phyloP scores from a whole-genome alignment of 2,797 vertebrate genomes.

The Lates japonicus region DNA sequence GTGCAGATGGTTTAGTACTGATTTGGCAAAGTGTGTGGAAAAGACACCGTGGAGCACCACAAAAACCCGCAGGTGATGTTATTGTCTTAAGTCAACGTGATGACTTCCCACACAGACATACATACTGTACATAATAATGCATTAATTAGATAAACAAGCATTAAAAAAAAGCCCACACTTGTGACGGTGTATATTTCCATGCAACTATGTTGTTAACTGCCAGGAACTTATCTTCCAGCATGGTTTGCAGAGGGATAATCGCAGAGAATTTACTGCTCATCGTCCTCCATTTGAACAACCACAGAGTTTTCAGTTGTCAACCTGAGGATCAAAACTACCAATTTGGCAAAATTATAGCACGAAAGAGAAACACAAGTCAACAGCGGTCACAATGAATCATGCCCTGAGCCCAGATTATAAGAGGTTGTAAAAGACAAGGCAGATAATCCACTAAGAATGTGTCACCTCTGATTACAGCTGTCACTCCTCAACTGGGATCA shows the following conservation, averaged over 20 bases:
- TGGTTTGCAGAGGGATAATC: conserved; percentile 68
- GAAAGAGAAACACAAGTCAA: conserved; percentile 65
- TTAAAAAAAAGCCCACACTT: conserved; percentile 6
- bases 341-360: conserved; percentile 72
- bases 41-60: conserved; percentile 48
- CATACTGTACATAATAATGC: conserved; percentile 18
- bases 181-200: conserved; percentile 14
- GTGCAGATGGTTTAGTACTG: conserved; percentile 43
- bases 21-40: conserved; percentile 67
- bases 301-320: conserved; percentile 73
- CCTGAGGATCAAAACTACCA: conserved; percentile 75
- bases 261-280: conserved; percentile 68
- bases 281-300: conserved; percentile 62
- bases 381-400: conserved; percentile 69
- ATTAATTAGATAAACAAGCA: conserved; percentile 44
- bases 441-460: conserved; percentile 75
- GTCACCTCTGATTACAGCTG: conserved; percentile 73
- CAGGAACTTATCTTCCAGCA: conserved; percentile 54
- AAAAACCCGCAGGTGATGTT: conserved; percentile 65
- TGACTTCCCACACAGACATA: conserved; percentile 42
- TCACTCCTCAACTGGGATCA: conserved; percentile 70
- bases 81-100: conserved; percentile 43
- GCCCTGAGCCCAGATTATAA: conserved; percentile 63
- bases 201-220: conserved; percentile 24
- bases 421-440: conserved; percentile 75